These are phyloP conservation scores for Nomada fabriciana DNA, from an alignment of 2,888 invertebrate genomes.

Conservation along the genomic window DNA sequence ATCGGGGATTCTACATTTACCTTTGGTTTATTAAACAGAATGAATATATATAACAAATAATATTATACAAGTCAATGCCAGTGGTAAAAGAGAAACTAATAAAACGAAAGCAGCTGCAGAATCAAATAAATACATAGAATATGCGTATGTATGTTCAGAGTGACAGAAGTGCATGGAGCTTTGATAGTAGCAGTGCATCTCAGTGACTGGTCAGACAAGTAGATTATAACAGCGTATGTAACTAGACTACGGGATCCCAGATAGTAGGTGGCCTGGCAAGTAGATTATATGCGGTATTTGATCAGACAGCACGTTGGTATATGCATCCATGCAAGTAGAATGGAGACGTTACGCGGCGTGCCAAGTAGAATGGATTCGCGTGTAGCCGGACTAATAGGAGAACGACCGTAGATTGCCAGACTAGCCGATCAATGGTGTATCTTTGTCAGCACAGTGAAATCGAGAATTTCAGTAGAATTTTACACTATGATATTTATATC, in stretches of 20 bases:
- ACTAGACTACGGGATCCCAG: not conserved
- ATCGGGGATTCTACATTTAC: no score
- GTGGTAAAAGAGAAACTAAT: no score
- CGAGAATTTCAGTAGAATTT: no score
- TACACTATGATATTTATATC: not conserved
- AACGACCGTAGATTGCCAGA: not conserved
- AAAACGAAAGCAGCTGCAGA: not conserved
- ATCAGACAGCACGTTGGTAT: not conserved
- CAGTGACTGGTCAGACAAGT: not conserved
- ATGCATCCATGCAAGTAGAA: not conserved
- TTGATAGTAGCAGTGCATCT: conserved; percentile 3
- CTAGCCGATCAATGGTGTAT: not conserved
- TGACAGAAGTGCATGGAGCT: not conserved
- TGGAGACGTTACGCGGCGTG: not conserved
- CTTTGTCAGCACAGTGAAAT: not conserved
- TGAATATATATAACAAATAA: no score
- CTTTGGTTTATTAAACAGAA: no score
- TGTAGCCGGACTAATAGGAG: not conserved
- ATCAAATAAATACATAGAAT: not conserved
- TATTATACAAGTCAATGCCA: no score
- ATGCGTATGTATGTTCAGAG: not conserved
- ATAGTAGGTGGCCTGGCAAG: not conserved
- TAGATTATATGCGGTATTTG: conserved; percentile 3
- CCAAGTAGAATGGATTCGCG: not conserved
- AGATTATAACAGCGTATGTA: conserved; percentile 9